A percentile compares a stretch with the other conserved stretches of the same genome.
Evolutionary conservation across 1,140 invertebrate species (phyloP).

Genomic region (Cotesia vestalis): DNA sequence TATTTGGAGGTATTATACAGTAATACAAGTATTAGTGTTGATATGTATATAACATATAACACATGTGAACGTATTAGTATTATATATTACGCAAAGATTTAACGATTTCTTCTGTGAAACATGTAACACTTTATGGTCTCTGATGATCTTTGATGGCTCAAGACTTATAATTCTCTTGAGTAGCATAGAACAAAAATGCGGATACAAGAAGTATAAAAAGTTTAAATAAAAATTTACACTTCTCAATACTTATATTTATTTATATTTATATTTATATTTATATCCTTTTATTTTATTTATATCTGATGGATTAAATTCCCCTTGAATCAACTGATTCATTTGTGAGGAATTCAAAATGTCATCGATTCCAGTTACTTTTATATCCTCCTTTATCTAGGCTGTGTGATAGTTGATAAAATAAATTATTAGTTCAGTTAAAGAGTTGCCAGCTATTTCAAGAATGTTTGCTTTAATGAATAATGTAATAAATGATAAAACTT

Average conservation of each 20-base stretch:
- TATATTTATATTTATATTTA: neutral
- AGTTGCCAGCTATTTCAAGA: no score
- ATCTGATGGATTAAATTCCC: neutral
- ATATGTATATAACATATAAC: neutral
- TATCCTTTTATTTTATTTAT: neutral
- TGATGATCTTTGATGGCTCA: no score
- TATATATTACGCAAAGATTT: constrained; percentile 5
- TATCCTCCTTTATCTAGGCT: no score
- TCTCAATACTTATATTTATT: neutral
- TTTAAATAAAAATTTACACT: no score
- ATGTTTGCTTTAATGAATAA: no score
- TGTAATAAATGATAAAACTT: constrained; percentile 7
- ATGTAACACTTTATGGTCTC: no score
- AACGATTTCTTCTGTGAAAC: constrained; percentile 3
- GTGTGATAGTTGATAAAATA: no score
- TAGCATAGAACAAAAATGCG: constrained; percentile 33
- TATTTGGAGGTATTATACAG: neutral
- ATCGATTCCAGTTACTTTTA: no score
- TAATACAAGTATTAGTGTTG: no score
- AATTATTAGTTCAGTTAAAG: no score
- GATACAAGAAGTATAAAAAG: constrained; percentile 6
- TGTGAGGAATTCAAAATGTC: no score
- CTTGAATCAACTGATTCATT: no score
- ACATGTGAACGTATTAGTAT: neutral
- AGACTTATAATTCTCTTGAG: neutral